These are phyloP conservation scores for Indicator maculatus DNA, from an alignment of 2,113 vertebrate species.

Conservation along the genomic window DNA sequence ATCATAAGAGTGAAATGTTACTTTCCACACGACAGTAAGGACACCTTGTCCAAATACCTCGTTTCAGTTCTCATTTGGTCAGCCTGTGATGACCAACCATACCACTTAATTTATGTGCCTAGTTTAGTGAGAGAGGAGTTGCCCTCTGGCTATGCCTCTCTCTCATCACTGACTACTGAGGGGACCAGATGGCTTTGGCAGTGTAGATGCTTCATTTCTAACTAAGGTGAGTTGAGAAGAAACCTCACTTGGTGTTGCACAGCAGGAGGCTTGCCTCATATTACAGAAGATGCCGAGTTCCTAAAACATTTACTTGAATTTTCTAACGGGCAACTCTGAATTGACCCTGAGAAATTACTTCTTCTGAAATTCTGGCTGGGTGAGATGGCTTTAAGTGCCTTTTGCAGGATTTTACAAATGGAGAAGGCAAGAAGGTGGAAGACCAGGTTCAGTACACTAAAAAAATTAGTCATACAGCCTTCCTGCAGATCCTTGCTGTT, in stretches of 20 bases:
- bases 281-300: neutral
- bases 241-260: neutral
- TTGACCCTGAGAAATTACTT: neutral
- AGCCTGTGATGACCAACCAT: neutral
- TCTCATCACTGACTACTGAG: accelerated
- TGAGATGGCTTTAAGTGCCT: neutral
- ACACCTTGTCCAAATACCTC: neutral
- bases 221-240: neutral
- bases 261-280: neutral
- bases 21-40: neutral
- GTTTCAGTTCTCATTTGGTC: neutral
- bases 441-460: neutral
- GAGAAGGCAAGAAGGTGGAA: neutral
- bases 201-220: neutral
- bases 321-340: neutral
- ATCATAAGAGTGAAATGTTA: accelerated
- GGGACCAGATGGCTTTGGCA: accelerated
- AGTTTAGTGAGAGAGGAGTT: neutral
- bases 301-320: neutral
- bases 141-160: neutral
- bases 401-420: neutral
- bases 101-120: neutral
- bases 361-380: neutral
- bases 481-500: neutral
- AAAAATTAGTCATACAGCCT: accelerated